Evolutionary conservation across 2,797 vertebrate species (phyloP).

Genomic region (Sus cebifrons): DNA sequence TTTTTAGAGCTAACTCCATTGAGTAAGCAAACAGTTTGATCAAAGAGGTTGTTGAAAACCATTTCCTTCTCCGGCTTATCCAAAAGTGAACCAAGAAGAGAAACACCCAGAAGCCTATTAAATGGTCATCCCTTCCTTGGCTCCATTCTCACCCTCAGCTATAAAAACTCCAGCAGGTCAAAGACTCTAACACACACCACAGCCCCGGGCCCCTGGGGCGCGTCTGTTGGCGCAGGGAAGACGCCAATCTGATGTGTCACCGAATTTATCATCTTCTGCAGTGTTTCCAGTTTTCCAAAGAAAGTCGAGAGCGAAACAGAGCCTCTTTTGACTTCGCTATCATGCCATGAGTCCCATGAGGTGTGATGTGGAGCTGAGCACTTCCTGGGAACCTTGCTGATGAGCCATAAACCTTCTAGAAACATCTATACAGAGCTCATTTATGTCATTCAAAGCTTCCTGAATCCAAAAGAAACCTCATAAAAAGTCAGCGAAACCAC

Average conservation of each 20-base stretch:
- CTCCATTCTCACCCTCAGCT: background rate
- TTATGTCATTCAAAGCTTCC: slow-evolving; percentile 40
- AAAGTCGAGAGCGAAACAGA: background rate
- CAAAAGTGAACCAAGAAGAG: slow-evolving; percentile 26
- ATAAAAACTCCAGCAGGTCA: background rate
- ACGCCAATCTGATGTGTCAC: background rate
- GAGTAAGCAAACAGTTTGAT: slow-evolving; percentile 4
- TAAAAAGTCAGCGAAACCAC: slow-evolving; percentile 41
- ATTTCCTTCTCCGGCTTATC: slow-evolving; percentile 28
- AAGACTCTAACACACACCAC: fast-evolving
- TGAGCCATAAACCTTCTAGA: background rate
- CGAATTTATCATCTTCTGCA: background rate
- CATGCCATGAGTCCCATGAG: background rate
- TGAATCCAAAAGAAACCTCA: slow-evolving; percentile 36
- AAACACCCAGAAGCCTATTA: background rate
- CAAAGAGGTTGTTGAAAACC: background rate
- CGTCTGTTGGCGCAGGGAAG: background rate
- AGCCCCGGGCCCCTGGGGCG: background rate
- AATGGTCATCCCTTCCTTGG: background rate
- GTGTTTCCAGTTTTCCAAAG: background rate
- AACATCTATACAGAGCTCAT: background rate
- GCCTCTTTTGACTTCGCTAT: background rate
- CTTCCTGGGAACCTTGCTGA: background rate
- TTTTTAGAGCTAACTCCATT: slow-evolving; percentile 25
- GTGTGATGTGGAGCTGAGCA: background rate